phyloP scores from a whole-genome alignment of 30 jellyfish, hydroid and myxozoan species.

The Hydractinia symbiolongicarpus region DNA sequence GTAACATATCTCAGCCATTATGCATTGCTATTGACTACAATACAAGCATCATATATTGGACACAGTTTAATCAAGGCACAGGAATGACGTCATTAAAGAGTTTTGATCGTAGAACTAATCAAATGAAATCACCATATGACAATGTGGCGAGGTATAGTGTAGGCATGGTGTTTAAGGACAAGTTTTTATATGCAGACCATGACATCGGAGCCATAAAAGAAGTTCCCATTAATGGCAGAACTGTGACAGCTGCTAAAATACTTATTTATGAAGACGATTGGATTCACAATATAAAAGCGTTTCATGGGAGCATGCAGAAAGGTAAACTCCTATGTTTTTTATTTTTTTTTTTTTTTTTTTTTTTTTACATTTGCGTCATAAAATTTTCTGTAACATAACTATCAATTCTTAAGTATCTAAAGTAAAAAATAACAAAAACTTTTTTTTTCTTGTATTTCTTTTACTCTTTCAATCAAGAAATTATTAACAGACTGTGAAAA shows the following conservation, averaged over 20 bases:
- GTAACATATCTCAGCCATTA: constrained; percentile 32
- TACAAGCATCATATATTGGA: constrained; percentile 54
- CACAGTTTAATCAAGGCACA: constrained; percentile 32
- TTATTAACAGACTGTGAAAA: no score
- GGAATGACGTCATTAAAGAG: not conserved
- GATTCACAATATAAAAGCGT: constrained; percentile 58
- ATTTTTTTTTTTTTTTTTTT: no score
- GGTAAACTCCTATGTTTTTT: constrained; percentile 16
- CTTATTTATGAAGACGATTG: constrained; percentile 38
- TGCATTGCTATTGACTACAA: constrained; percentile 60
- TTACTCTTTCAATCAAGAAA: no score
- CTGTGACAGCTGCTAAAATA: not conserved
- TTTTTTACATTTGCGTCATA: not conserved
- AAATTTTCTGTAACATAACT: not conserved
- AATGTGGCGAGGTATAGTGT: constrained; percentile 35
- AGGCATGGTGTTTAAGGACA: constrained; percentile 25
- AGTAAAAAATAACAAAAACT: no score
- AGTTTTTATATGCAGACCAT: constrained; percentile 23
- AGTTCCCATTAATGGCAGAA: not conserved
- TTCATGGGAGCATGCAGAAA: constrained; percentile 43
- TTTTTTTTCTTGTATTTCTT: no score
- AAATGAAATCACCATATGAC: constrained; percentile 56
- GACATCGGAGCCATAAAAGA: constrained; percentile 13
- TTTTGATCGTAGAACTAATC: constrained; percentile 14
- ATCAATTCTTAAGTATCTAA: not conserved